Evolutionary conservation across 2,888 invertebrate genomes (phyloP), one percentile per base, ranked within the genome.

Genomic region (Cryptocephalus primarius): DNA sequence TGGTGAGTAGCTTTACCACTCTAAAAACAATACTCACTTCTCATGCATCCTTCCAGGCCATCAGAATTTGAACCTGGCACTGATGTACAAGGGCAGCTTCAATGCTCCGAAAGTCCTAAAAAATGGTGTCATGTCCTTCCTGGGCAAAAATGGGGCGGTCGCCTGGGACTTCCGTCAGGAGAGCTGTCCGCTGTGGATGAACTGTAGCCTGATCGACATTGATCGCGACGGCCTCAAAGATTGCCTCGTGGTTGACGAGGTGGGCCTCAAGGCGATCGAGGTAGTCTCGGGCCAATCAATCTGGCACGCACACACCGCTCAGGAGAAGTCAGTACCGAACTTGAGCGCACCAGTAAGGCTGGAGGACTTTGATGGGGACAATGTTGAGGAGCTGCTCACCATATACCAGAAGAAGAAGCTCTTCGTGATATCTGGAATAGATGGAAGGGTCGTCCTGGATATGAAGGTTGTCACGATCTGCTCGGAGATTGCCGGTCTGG

Each of bases 151-250:
- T 83, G 1, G 88, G 0, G 78, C 78, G 48, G 78, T 83, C 0
- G 79, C 83, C 2, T 88, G 88, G 88, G 82, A 79, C 60, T 82
- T 82, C 31, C 74, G 79, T 51, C 80, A 85, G 60, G 75, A 75
- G 38, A 77, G 79, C 57, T 78, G 82, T 56, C 87, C 88, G 0
- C 75, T 76, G 22, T 78, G 82, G 59, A 80, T 88, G 33, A 82
- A 87, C 61, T 89, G 89, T 61, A 75, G 79, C 22, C 68, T 83
- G 1, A 72, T 88, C 44, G 88, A 88, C 70, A 78, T 83, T 0
- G 82, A 86, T 64, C 74, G 71, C 43, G 83, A 87, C 62, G 82
- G 80, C 9, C 76, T 78, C 45, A 76, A 80, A 9, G 87, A 88
- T 60, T 89, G 89, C 55, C 72, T 89, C 45, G 77, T 88, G 6